Evolutionary conservation across 2,888 invertebrate genomes (phyloP), one percentile per base, ranked within the genome.

Genomic region (Dinocampus coccinellae): DNA sequence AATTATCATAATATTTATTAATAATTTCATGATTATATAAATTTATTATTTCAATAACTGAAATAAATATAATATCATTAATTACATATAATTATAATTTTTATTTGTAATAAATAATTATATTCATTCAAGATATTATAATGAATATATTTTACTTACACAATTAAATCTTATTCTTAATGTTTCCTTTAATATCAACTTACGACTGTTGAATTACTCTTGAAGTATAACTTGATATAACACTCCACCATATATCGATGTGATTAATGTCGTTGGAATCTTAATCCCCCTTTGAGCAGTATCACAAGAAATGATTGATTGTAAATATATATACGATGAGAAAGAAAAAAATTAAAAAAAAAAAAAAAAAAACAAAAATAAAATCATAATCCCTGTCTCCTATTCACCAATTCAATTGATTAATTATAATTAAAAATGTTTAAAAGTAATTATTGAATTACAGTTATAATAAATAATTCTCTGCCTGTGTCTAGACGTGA

Each of bases 271-370:
- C 52, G 34, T 58, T 20, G 63, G 73, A 76, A 75, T 73, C 58
- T 76, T 77, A 76, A 77, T 77, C 76, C 76, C 13, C 69, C 66
- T 73, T 65, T 73, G 76, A 77, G 7, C 72, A 76, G 71, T 77
- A 76, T 73, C 73, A 70, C 66, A 55, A 3, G 60, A 61, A 72
- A 65, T 73, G 73, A 74, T 75, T 72, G 74, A 75, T 77, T 67
- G 71, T 6, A 13, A 42, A 39, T 53, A 4, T 16, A 53, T 53
- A 39, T 39, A 39, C 13, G 13, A 39, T n/a, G n/a, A 39, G 58
- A n/a, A n/a, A n/a, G n/a, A n/a, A n/a, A n/a, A n/a, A n/a, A n/a
- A n/a, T n/a, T n/a, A n/a, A n/a, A n/a, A n/a, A n/a, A n/a, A n/a
- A n/a, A n/a, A n/a, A n/a, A n/a, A n/a, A n/a, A 24, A 10, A 24